Conservation (phyloP, 2,888 invertebrate species). For the Nezara viridula region DNA sequence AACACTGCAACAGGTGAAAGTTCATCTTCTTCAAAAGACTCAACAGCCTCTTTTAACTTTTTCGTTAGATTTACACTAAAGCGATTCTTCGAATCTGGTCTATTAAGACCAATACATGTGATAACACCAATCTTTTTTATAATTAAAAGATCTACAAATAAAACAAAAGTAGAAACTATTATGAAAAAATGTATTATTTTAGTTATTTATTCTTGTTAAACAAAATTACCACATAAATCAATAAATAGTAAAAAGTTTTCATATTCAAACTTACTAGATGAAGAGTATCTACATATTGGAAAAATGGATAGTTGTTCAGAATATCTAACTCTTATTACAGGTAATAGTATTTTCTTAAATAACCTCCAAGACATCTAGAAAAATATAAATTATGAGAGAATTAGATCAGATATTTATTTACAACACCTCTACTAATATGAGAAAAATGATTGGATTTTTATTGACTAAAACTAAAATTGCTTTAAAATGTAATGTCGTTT, state of each 20-base stretch:
- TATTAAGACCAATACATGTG: slow-evolving; percentile 83
- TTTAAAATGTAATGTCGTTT: too few species aligned
- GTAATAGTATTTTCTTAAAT: neutral
- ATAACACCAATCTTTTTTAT: slow-evolving; percentile 61
- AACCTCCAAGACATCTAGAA: slow-evolving; percentile 4
- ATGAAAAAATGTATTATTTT: too few species aligned
- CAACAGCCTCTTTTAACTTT: slow-evolving; percentile 80
- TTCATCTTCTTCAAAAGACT: slow-evolving; percentile 84
- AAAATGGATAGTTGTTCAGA: neutral
- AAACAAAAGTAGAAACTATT: neutral
- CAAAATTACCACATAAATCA: neutral
- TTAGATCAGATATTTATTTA: neutral
- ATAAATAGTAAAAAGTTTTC: neutral
- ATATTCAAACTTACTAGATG: neutral
- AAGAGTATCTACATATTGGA: slow-evolving; percentile 31
- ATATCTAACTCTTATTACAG: neutral
- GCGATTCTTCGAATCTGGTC: slow-evolving; percentile 86
- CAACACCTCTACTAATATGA: neutral
- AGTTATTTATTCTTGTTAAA: too few species aligned
- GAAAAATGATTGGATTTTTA: too few species aligned
- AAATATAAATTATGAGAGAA: neutral
- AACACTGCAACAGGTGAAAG: slow-evolving; percentile 81
- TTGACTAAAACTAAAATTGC: too few species aligned
- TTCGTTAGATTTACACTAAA: slow-evolving; percentile 80
- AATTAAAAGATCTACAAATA: slow-evolving; percentile 18